Evolutionary conservation across 2,888 invertebrate genomes (phyloP).

Genomic region (Drosophila villosipedis): DNA sequence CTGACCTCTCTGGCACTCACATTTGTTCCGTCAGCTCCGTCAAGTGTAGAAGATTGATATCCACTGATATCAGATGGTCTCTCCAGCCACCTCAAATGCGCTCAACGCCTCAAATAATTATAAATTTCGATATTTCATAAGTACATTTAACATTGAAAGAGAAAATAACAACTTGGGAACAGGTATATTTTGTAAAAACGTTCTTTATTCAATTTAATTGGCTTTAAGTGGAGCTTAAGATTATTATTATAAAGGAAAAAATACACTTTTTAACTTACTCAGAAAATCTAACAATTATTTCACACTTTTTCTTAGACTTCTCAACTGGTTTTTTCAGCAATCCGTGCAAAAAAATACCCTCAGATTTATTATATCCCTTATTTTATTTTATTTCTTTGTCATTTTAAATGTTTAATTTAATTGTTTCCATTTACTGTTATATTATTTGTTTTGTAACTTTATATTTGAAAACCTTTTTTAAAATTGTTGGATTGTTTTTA

Average conservation of each 20-base stretch:
- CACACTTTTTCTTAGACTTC: background rate
- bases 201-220: background rate
- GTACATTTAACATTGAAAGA: background rate
- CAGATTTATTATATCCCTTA: background rate
- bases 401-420: background rate
- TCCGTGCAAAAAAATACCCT: background rate
- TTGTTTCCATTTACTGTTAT: background rate
- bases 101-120: slow-evolving; percentile 15
- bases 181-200: background rate
- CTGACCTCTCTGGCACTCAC: slow-evolving; percentile 50
- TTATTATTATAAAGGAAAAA: background rate
- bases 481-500: background rate
- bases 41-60: slow-evolving; percentile 66
- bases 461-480: background rate
- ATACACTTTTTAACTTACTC: background rate
- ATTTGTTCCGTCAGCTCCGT: slow-evolving; percentile 58
- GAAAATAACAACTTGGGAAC: background rate
- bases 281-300: background rate
- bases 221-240: background rate
- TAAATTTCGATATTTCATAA: slow-evolving; percentile 16
- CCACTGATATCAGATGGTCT: slow-evolving; percentile 37
- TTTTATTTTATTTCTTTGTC: background rate
- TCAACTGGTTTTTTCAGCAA: background rate
- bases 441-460: background rate
- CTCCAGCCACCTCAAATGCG: background rate